phyloP scores from a whole-genome alignment of 92 coral and sea anemone genomes.

The Anthopleura xanthogrammica region DNA sequence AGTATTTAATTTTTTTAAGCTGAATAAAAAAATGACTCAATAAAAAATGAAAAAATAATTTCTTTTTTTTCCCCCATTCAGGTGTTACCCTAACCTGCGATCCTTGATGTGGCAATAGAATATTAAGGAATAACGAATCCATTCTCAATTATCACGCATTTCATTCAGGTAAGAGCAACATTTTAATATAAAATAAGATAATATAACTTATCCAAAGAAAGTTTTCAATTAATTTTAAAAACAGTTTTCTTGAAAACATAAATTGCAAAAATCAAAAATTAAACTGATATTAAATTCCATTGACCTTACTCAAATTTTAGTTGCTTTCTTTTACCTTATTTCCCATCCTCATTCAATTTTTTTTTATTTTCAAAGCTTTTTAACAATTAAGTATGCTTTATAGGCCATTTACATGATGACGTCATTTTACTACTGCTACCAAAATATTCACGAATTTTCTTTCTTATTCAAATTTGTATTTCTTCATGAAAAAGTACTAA shows the following conservation, averaged over 20 bases:
- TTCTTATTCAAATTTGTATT: no score
- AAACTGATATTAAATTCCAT: background rate
- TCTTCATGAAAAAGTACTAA: no score
- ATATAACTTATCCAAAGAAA: constrained; percentile 2
- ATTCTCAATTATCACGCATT: background rate
- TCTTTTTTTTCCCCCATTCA: background rate
- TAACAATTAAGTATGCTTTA: no score
- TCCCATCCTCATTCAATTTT: no score
- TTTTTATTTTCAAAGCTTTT: no score
- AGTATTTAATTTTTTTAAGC: no score
- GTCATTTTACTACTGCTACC: no score
- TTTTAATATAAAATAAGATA: background rate
- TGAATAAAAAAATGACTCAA: no score
- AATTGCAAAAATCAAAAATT: background rate
- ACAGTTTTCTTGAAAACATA: constrained; percentile 1
- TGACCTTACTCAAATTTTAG: background rate
- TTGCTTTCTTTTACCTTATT: background rate
- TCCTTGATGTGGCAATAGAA: background rate
- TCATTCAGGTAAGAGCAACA: background rate
- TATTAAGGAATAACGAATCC: background rate
- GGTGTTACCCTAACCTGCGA: background rate
- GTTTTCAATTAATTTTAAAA: background rate
- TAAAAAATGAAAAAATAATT: background rate
- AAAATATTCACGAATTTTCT: no score
- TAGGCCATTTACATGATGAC: no score